Evolutionary conservation across 2,797 vertebrate species (phyloP), one percentile per base, ranked within the genome.

Genomic region (Peromyscus aztecus): DNA sequence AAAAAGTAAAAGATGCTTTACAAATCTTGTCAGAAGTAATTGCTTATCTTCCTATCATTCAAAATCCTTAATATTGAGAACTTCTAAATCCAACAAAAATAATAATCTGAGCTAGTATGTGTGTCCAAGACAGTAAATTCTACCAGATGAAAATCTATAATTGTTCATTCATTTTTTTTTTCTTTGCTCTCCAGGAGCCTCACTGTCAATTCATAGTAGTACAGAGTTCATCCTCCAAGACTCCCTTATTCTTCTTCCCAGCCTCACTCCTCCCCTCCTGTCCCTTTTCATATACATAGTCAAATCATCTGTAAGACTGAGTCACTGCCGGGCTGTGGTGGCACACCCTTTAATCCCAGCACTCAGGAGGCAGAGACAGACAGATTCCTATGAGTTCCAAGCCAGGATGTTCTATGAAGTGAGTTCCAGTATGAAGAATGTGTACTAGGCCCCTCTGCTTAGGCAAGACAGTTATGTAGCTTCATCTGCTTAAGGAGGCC

Each of bases 1-100:
- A 9, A 61, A 89, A 94, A 95, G 76, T 23, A 57, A 61, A 81
- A 2, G 6, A 83, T 95, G 4, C 12, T 92, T 10, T 86, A 10
- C 6, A 86, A 86, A 12, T 69, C 37, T 92, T 82, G 8, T 85
- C 31, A 90, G 46, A 92, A 94, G 59, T 27, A 87, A 83, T 73
- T 89, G 65, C 16, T 76, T 76, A 59, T 83, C 17, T 94, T 78
- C n/a, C 27, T 90, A 46, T 94, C 88, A 97, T 49, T 88, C 61
- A 92, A 93, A 76, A 27, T 4, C 19, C 14, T 85, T 95, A 80
- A 11, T 81, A 94, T 77, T 0, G 67, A 87, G 37, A 93, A 77
- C 0, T 52, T 92, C 1, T 21, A 91, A 82, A 46, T 95, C 10
- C 89, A 2, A 2, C n/a, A 89, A 11, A 6, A 96, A 59, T 89